Evolutionary conservation across 2,113 vertebrate species (phyloP), one percentile per base, ranked within the genome.

Genomic region (Vulpes lagopus): DNA sequence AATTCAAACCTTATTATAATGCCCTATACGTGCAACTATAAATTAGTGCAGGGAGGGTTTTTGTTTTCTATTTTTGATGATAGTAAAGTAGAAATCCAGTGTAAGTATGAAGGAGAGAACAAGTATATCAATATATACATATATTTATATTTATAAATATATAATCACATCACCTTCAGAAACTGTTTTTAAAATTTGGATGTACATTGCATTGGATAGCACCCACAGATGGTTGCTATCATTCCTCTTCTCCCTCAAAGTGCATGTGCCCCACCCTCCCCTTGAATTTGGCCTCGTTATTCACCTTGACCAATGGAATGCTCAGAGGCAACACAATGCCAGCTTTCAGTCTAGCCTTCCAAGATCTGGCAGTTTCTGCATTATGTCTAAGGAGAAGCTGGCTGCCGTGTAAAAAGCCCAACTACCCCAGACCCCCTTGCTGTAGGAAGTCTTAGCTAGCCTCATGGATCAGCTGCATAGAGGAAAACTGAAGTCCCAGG

Each of bases 401-500:
- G 25, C 62, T 9, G 10, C 30, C 79, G 19, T 1, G 2, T 38
- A 53, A 62, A 59, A 62, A 25, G 35, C 53, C 22, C 14, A 19
- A 10, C 3, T 15, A 57, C 62, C 79, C 22, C 64, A n/a, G 89
- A 6, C 5, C 19, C 23, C 43, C n/a, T 20, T 35, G 35, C 25
- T 17, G 10, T 25, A 15, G 59, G 51, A 62, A 27, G n/a, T 25
- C 20, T 10, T 12, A 17, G 64, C 8, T 2, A 35, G 27, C 32
- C 57, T 22, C 0, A 0, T 3, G 6, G 23, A 27, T 20, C 12
- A 10, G 20, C 27, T 27, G 4, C n/a, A 1, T 9, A n/a, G 53
- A n/a, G 17, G 22, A 64, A 27, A 65, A 19, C 2, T 2, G 25
- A 14, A 59, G 38, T 7, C 60, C 57, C 17, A 60, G 32, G 14